phyloP scores from a whole-genome alignment of 2,797 vertebrate species.

The Anguilla obscura region DNA sequence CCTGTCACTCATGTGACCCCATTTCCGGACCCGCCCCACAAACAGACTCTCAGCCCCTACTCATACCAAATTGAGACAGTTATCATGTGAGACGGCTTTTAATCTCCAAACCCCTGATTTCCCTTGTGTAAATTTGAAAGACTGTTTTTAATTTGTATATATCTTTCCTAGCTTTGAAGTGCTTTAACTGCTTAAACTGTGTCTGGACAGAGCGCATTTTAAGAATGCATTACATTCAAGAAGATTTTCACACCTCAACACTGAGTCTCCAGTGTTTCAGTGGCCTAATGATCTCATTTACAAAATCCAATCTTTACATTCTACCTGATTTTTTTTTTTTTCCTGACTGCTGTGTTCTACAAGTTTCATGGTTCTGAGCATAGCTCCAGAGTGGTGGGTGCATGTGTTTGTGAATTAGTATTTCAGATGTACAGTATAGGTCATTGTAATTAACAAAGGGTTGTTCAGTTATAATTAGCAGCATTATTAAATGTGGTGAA shows the following conservation, averaged over 20 bases:
- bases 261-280: slow-evolving; percentile 68
- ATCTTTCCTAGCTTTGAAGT: slow-evolving; percentile 23
- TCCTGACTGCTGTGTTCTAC: slow-evolving; percentile 8
- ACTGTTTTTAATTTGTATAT: slow-evolving; percentile 17
- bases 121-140: slow-evolving; percentile 29
- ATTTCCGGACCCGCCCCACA: slow-evolving; percentile 63
- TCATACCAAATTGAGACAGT: slow-evolving; percentile 75
- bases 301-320: neutral
- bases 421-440: neutral
- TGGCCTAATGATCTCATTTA: slow-evolving; percentile 23
- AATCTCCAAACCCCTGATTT: neutral
- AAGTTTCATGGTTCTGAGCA: slow-evolving; percentile 64
- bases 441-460: slow-evolving; percentile 15
- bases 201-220: slow-evolving; percentile 17
- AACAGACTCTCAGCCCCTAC: slow-evolving; percentile 60
- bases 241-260: slow-evolving; percentile 21
- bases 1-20: slow-evolving; percentile 60
- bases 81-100: slow-evolving; percentile 68
- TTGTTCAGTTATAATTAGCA: slow-evolving; percentile 58
- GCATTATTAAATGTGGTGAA: neutral
- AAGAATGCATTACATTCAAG: slow-evolving; percentile 23
- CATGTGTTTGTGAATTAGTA: slow-evolving; percentile 76
- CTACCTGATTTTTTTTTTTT: slow-evolving; percentile 27
- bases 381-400: slow-evolving; percentile 71
- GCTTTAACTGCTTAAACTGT: slow-evolving; percentile 16